Base-by-base conservation (phyloP, 2,797 vertebrate genomes). In the Anomalospiza imberbis region DNA sequence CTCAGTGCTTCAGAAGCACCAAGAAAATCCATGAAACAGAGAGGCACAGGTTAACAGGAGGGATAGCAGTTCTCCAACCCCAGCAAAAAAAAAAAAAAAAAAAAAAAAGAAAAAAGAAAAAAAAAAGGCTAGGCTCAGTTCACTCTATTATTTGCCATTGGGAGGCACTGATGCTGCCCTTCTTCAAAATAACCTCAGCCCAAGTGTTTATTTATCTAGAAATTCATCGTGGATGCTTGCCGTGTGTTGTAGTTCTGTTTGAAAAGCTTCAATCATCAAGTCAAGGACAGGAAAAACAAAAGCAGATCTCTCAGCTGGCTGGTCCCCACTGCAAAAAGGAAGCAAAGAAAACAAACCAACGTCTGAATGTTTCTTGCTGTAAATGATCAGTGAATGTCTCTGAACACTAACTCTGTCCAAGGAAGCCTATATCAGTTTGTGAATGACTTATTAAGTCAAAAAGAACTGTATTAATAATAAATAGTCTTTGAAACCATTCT, bases 191-290 rank as follows among this genome's bases (percentile, higher is more conserved):
- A 91, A 86, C 92, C 60, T 91, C 22, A 17, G 73, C 70, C 45
- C 79, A 63, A 88, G 24, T 89, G 92, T 95, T 95, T 96, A 93
- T 97, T 96, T 96, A 86, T 90, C 82, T 93, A 88, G 87, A 95
- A 95, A 93, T 70, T 88, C 89, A 86, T 84, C 3, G 31, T 65
- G 91, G 93, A 82, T 92, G 92, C 83, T 94, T 92, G 84, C 84
- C 2, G 5, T 24, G 36, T 44, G 85, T 88, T 95, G 83, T 72
- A 94, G 91, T 11, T 94, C 73, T 91, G 82, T 93, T 96, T 96
- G 92, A 96, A 96, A 97, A 94, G 85, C 79, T 94, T 94, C 95
- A 96, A 93, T 96, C 94, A 93, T 88, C 92, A 83, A 90, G 94
- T 90, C 82, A 84, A 70, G 88, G 79, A 68, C 57, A 96, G 70